A percentile compares a stretch with the other conserved stretches of the same genome.
These are phyloP conservation scores for Hydrotaea diabolus DNA, from an alignment of 2,888 invertebrate species.

Conservation along the genomic window DNA sequence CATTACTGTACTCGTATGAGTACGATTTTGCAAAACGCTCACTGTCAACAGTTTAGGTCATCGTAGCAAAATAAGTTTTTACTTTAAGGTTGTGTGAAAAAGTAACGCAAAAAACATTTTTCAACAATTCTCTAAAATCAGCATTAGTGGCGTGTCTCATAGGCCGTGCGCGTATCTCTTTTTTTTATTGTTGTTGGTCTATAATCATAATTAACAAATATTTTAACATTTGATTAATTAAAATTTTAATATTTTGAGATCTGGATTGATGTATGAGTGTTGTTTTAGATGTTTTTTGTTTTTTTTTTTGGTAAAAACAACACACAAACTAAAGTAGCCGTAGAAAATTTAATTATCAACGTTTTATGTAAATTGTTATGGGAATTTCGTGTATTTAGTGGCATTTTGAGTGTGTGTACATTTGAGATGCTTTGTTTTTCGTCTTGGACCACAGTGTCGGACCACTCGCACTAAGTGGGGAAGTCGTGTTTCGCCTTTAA, in stretches of 20 bases:
- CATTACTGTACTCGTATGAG: too few species aligned
- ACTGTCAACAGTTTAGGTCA: too few species aligned
- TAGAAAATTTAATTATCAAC: constrained; percentile 48
- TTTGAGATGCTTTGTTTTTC: neutral
- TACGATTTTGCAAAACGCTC: too few species aligned
- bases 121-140: neutral
- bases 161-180: too few species aligned
- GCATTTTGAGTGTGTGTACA: constrained; percentile 17
- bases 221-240: constrained; percentile 54
- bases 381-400: constrained; percentile 40
- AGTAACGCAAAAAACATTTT: neutral
- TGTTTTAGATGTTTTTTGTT: constrained; percentile 4
- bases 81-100: neutral
- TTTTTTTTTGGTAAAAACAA: neutral
- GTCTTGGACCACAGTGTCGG: constrained; percentile 15
- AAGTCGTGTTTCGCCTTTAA: neutral
- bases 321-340: constrained; percentile 46
- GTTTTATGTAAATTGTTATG: constrained; percentile 57
- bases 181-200: neutral
- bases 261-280: neutral
- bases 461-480: neutral
- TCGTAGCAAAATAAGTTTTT: neutral
- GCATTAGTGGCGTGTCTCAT: neutral
- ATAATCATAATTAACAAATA: constrained; percentile 23
- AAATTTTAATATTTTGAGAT: constrained; percentile 7